Evolutionary conservation across 2,888 invertebrate genomes (phyloP).

Genomic region (Myathropa florea): DNA sequence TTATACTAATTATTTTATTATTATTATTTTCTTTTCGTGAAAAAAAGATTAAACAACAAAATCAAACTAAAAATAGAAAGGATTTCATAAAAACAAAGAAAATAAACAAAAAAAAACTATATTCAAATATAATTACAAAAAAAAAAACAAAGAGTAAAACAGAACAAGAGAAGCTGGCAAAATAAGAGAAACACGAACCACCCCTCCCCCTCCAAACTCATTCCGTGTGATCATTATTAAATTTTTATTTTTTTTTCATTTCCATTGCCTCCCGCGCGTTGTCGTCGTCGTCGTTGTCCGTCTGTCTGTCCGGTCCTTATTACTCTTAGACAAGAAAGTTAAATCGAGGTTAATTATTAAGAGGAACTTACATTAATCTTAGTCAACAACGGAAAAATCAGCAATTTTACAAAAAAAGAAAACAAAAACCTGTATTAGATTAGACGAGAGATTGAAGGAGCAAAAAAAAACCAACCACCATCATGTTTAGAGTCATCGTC

Average conservation of each 20-base stretch:
- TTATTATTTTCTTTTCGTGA: slow-evolving; percentile 56
- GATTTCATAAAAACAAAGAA: slow-evolving; percentile 50
- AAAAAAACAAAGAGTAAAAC: slow-evolving; percentile 32
- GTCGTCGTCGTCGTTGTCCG: not conserved
- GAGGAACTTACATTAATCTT: slow-evolving; percentile 27
- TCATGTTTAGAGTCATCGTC: not conserved
- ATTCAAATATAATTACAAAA: slow-evolving; percentile 62
- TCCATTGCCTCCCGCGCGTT: not conserved
- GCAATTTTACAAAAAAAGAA: not conserved
- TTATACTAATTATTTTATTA: slow-evolving; percentile 50
- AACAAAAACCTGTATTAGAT: slow-evolving; percentile 17
- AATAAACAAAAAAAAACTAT: slow-evolving; percentile 57
- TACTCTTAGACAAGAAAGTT: slow-evolving; percentile 8
- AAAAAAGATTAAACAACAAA: slow-evolving; percentile 47
- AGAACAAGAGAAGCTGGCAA: slow-evolving; percentile 7
- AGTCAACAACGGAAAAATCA: not conserved
- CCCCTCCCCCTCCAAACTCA: not conserved
- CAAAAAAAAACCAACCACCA: not conserved
- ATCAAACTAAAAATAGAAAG: slow-evolving; percentile 66
- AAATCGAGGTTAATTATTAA: slow-evolving; percentile 67
- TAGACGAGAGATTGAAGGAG: not conserved
- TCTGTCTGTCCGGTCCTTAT: slow-evolving; percentile 26
- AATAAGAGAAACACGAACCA: not conserved
- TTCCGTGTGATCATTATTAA: slow-evolving; percentile 31
- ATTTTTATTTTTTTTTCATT: slow-evolving; percentile 14